Evolutionary conservation across 2,888 invertebrate genomes (phyloP), one percentile per base, ranked within the genome.

Genomic region (Brassicogethes aeneus): DNA sequence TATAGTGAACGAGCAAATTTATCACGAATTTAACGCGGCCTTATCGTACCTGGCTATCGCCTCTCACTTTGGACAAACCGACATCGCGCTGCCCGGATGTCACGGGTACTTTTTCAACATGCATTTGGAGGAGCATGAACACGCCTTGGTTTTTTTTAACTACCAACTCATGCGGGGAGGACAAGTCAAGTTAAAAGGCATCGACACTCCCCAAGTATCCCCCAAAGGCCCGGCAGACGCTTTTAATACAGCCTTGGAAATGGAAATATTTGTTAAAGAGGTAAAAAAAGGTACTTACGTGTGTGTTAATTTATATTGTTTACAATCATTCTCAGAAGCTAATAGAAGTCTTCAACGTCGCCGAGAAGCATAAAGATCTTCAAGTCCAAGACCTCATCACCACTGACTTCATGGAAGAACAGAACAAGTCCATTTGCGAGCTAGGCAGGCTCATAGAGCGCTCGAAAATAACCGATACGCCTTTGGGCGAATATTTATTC

Each of bases 1-100:
- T 13, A 64, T 63, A 13, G 51, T 78, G 29, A 78, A 78, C 57
- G 61, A 69, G 34, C 77, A 80, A 60, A 73, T 76, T 48, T 69
- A 71, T 50, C 61, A 66, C 40, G 80, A 81, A 60, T 64, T 79
- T 10, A 71, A 72, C 46, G 79, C 79, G 13, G 72, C 73, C 48
- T 77, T 76, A 58, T 68, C 70, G 36, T 81, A 81, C 60, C 61
- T 79, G 46, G 72, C 77, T 7, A 76, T 81, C 77, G 73, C 77
- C 62, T 56, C 62, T 42, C 70, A 68, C 55, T 73, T 72, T 44
- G 71, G 71, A 10, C 58, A 69, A 34, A 68, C 64, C 0, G 68
- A 70, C 17, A 59, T 73, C 36, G 68, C 71, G 14, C 53, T 73
- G 17, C 66, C 69, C 8, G 69, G 69, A 2, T 64, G 62, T 44